Evolutionary conservation across 1,140 invertebrate genomes (phyloP), one percentile per base, ranked within the genome.

Genomic region (Araneus ventricosus): DNA sequence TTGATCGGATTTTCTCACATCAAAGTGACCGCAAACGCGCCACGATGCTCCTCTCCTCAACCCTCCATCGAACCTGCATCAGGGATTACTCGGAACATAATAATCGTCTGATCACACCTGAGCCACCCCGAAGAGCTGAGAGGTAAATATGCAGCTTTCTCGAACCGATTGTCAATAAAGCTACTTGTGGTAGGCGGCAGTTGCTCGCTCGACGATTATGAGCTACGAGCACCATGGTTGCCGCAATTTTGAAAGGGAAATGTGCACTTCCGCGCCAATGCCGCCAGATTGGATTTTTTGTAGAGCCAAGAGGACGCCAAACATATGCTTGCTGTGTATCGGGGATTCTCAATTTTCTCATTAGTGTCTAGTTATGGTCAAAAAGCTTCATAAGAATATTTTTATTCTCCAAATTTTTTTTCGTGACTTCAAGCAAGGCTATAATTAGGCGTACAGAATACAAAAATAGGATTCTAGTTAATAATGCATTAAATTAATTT

Each of bases 161-260:
- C 59, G 20, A 22, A 41, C 27, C 30, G 67, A 24, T 79, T 90
- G 88, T 90, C 67, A 90, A 90, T 90, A 57, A 52, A 80, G 45
- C 88, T 45, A 63, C 41, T 90, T 90, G 88, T 41, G 86, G 86
- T 88, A 82, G 24, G 39, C n/a, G n/a, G 30, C 57, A 24, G 75
- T 27, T 39, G 63, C 70, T 59, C 24, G 41, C 87, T 27, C 70
- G 30, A 6, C 84, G 84, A 86, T 86, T 86, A 86, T 86, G 84
- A 86, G 84, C 84, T 57, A 61, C 41, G 41, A 57, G 30, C n/a
- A 5, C 6, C 39, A 80, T 79, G 88, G 88, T 90, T 90, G 88
- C 88, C 30, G 34, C 17, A 86, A 52, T 86, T 30, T 61, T 14
- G 41, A 86, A 30, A 7, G 37, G 41, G n/a, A 37, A 67, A 89